phyloP scores from a whole-genome alignment of 1,140 invertebrate species.

The Leptinotarsa defecta region DNA sequence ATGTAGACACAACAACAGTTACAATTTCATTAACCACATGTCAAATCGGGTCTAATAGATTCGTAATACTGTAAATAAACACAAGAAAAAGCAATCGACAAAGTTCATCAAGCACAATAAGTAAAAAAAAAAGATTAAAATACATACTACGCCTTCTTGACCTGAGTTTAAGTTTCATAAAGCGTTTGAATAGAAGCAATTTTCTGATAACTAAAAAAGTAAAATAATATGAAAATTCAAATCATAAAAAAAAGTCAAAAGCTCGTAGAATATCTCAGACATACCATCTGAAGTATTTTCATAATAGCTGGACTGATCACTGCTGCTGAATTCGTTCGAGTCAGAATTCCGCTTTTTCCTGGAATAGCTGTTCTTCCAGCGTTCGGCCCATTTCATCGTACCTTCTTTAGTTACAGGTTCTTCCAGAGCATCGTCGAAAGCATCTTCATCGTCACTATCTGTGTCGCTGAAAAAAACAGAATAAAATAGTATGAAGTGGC shows the following conservation, averaged over 20 bases:
- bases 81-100: too few relatives aligned
- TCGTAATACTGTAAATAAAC: too few relatives aligned
- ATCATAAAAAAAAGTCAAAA: slow-evolving; percentile 1
- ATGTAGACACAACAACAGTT: too few relatives aligned
- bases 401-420: slow-evolving; percentile 68
- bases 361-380: slow-evolving; percentile 60
- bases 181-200: slow-evolving; percentile 13
- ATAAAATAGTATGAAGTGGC: not conserved
- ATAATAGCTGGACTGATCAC: slow-evolving; percentile 63
- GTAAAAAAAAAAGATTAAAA: not conserved
- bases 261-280: not conserved
- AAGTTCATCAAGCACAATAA: too few relatives aligned
- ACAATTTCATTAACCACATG: too few relatives aligned
- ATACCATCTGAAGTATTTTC: slow-evolving; percentile 69
- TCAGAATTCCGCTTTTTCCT: slow-evolving; percentile 46
- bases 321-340: slow-evolving; percentile 60
- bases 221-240: not conserved
- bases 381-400: slow-evolving; percentile 67
- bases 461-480: slow-evolving; percentile 57
- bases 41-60: too few relatives aligned
- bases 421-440: slow-evolving; percentile 66
- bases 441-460: slow-evolving; percentile 65
- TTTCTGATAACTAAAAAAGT: slow-evolving; percentile 22
- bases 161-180: slow-evolving; percentile 19
- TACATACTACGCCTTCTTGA: slow-evolving; percentile 14